These are phyloP conservation scores for Proterorhinus semilunaris DNA, from an alignment of 2,113 vertebrate species.

Conservation along the genomic window DNA sequence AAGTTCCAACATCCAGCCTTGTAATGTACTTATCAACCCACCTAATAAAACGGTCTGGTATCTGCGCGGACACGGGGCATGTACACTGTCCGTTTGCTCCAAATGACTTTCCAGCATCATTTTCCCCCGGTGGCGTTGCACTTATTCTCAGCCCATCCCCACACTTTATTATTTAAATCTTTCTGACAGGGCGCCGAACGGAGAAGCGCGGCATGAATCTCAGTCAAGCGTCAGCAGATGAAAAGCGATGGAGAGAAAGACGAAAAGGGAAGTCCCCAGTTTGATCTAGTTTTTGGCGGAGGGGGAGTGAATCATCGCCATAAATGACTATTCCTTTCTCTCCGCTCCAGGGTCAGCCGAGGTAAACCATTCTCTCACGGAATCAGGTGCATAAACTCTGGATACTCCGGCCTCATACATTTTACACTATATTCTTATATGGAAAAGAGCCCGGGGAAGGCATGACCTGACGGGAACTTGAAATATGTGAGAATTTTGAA, in stretches of 20 bases:
- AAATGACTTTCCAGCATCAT: constrained; percentile 38
- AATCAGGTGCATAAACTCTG: constrained; percentile 49
- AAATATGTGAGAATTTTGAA: constrained; percentile 8
- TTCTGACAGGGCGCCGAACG: constrained; percentile 41
- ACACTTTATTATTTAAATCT: constrained; percentile 36
- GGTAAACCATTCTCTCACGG: constrained; percentile 49
- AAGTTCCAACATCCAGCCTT: neutral
- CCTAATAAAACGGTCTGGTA: constrained; percentile 36
- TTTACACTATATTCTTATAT: neutral
- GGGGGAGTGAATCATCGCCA: constrained; percentile 60
- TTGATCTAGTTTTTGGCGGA: constrained; percentile 49
- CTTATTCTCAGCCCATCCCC: constrained; percentile 34
- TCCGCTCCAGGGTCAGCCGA: constrained; percentile 49
- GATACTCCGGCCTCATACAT: neutral
- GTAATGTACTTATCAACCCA: neutral
- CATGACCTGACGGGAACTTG: neutral
- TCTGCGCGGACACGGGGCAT: constrained; percentile 16
- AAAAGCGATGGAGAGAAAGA: constrained; percentile 17
- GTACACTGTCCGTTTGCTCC: constrained; percentile 36
- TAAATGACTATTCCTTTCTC: constrained; percentile 62
- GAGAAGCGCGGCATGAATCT: constrained; percentile 51
- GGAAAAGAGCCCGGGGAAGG: neutral
- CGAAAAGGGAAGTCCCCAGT: constrained; percentile 58
- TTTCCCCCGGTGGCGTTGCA: constrained; percentile 18
- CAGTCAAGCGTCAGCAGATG: constrained; percentile 52